Evolutionary conservation across 2,113 vertebrate species (phyloP).

Genomic region (Phalacrocorax brasilianus): DNA sequence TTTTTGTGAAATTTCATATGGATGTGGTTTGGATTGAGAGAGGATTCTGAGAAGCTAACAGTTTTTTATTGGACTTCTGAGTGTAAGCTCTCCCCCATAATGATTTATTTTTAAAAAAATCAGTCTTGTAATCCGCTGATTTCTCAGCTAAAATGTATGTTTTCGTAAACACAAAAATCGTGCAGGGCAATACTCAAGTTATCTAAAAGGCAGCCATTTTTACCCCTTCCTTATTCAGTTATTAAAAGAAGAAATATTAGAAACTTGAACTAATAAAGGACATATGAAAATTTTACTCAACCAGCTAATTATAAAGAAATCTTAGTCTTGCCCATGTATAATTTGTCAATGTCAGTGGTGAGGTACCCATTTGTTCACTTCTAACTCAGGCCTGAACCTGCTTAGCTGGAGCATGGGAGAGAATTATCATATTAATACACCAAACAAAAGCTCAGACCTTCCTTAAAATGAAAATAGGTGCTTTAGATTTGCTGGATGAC

Average conservation of each 20-base stretch:
- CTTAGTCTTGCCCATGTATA: neutral
- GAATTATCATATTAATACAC: neutral
- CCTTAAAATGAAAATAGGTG: neutral
- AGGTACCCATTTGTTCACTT: accelerated
- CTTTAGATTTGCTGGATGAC: neutral
- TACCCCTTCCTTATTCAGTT: neutral
- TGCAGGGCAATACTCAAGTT: neutral
- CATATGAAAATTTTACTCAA: neutral
- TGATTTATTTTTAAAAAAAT: neutral
- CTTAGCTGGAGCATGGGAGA: neutral
- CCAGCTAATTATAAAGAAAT: neutral
- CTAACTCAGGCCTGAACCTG: neutral
- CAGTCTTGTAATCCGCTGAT: neutral
- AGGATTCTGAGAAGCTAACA: neutral
- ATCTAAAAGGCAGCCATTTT: neutral
- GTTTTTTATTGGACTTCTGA: neutral
- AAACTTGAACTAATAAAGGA: neutral
- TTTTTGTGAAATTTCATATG: neutral
- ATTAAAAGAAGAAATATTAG: neutral
- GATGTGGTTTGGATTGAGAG: neutral
- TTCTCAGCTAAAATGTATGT: neutral
- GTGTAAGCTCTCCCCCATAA: neutral
- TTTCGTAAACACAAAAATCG: neutral
- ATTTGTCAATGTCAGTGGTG: neutral
- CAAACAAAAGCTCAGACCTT: neutral